These are phyloP conservation scores for Halcyon leucocephala DNA, from an alignment of 2,797 vertebrate species.

Conservation along the genomic window DNA sequence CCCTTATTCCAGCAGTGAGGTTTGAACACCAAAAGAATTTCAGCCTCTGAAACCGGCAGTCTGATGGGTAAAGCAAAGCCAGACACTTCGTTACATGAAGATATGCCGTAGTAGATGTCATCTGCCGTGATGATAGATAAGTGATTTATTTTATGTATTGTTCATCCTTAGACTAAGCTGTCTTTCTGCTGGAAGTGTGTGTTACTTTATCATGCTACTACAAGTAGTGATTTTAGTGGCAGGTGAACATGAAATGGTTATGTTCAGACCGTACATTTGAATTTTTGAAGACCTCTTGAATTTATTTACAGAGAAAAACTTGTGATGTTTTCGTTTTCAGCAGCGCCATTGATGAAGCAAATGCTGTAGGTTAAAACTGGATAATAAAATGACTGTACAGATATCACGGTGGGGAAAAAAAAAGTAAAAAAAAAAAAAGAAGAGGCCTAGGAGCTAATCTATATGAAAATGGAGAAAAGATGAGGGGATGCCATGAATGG, in stretches of 20 bases:
- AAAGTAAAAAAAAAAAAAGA: not conserved
- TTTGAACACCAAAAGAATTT: not conserved
- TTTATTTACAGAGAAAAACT: not conserved
- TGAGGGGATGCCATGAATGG: not conserved
- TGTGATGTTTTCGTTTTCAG: not conserved
- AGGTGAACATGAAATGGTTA: not conserved
- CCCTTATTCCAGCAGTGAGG: not conserved
- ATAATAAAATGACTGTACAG: not conserved
- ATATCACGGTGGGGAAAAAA: not conserved
- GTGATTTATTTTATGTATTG: not conserved
- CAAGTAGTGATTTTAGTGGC: not conserved
- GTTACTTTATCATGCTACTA: not conserved
- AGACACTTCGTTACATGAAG: not conserved
- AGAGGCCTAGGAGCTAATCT: not conserved
- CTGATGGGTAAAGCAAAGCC: not conserved
- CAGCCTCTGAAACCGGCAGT: not conserved
- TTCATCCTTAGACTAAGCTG: not conserved
- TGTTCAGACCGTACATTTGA: not conserved
- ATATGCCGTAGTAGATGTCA: not conserved
- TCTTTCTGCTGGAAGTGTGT: not conserved
- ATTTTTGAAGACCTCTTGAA: not conserved
- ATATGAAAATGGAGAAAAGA: not conserved
- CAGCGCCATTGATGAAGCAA: not conserved
- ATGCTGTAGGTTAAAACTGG: not conserved
- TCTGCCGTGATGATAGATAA: not conserved